phyloP scores from a whole-genome alignment of 1,140 invertebrate genomes.

The Drosophila navojoa region DNA sequence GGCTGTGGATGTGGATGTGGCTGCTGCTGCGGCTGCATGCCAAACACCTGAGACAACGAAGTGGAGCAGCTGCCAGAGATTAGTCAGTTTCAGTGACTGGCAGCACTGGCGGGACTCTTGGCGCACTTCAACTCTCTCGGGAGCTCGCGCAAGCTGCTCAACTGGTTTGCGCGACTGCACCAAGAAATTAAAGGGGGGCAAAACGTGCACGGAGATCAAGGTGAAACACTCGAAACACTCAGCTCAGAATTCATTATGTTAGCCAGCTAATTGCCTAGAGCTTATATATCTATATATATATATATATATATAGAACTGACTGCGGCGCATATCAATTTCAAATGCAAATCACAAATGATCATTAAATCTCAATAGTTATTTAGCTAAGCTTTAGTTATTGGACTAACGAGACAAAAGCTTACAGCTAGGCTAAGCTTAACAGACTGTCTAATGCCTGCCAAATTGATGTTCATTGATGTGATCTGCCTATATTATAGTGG shows the following conservation, averaged over 20 bases:
- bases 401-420: no score
- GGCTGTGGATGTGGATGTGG: constrained; percentile 3
- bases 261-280: not conserved
- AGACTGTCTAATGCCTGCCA: no score
- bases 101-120: constrained; percentile 13
- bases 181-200: not conserved
- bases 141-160: constrained; percentile 44
- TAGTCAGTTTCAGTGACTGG: constrained; percentile 65
- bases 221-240: constrained; percentile 50
- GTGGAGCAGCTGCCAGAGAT: constrained; percentile 77
- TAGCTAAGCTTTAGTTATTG: no score
- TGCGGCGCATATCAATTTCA: no score
- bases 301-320: no score
- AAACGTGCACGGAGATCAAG: constrained; percentile 61
- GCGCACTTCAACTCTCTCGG: constrained; percentile 54
- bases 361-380: no score
- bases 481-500: no score
- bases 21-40: constrained; percentile 23
- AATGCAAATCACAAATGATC: no score
- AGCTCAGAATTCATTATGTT: constrained; percentile 10
- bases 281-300: no score
- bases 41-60: constrained; percentile 31
- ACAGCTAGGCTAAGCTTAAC: no score
- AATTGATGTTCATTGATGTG: no score
- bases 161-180: constrained; percentile 55